Percentiles rank a stretch among this genome's conserved stretches.
phyloP scores from a whole-genome alignment of 1,140 invertebrate species.

The Panagrolaimus sp. region DNA sequence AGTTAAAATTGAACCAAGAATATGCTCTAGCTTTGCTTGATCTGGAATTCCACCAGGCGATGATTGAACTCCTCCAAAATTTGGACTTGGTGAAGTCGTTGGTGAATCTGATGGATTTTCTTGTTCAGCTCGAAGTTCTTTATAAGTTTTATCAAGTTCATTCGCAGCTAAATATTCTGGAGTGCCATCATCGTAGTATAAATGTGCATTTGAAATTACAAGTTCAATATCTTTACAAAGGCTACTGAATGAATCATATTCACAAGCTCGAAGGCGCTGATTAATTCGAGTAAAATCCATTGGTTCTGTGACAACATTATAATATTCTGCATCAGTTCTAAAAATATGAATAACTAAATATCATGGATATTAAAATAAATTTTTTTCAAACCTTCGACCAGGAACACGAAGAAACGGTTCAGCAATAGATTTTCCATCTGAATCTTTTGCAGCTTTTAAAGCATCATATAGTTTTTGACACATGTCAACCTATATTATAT shows the following conservation, averaged over 20 bases:
- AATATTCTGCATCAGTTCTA: conserved; percentile 62
- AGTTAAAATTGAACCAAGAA: conserved; percentile 39
- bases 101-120: background rate
- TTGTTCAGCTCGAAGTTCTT: conserved; percentile 3
- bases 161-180: conserved; percentile 20
- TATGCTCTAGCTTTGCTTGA: conserved; percentile 40
- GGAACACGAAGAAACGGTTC: background rate
- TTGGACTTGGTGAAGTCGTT: background rate
- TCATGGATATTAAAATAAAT: no score
- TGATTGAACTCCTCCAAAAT: background rate
- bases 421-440: background rate
- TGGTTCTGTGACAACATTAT: conserved; percentile 73
- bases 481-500: background rate
- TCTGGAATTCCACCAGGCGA: conserved; percentile 15
- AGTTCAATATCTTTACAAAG: conserved; percentile 78
- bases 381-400: background rate
- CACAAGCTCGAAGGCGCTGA: conserved; percentile 90
- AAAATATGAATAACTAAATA: no score
- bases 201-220: conserved; percentile 81
- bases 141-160: conserved; percentile 22
- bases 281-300: conserved; percentile 89
- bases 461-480: conserved; percentile 4
- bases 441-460: background rate
- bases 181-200: conserved; percentile 75
- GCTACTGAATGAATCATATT: conserved; percentile 82